Evolutionary conservation across 2,888 invertebrate species (phyloP).

Genomic region (Chalcosyrphus nemorum): DNA sequence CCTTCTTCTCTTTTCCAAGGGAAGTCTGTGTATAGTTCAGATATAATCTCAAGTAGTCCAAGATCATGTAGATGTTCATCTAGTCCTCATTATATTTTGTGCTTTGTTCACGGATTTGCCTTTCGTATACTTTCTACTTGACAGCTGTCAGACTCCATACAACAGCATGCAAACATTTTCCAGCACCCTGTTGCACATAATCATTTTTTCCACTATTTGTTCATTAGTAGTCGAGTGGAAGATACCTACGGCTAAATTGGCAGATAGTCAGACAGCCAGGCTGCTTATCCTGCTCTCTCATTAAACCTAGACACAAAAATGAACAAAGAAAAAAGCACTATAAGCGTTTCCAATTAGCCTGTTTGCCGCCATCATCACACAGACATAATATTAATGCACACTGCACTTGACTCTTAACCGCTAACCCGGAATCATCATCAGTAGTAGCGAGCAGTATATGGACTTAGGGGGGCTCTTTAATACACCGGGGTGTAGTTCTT

Average conservation of each 20-base stretch:
- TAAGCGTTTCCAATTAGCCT: slow-evolving; percentile 31
- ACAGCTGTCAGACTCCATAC: no score
- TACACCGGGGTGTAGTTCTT: no score
- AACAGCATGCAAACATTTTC: no score
- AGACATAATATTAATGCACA: neutral
- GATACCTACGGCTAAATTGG: slow-evolving; percentile 5
- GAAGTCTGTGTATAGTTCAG: no score
- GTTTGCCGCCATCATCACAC: neutral
- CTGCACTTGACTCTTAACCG: slow-evolving; percentile 22
- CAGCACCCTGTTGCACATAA: neutral
- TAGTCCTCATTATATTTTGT: no score
- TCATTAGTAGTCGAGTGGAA: neutral
- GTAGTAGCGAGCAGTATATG: neutral
- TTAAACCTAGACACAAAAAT: neutral
- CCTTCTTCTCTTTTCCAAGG: no score
- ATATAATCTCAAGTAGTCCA: no score
- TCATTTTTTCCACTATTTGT: neutral
- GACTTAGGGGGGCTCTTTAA: slow-evolving; percentile 6
- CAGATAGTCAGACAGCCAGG: slow-evolving; percentile 2
- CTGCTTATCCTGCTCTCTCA: neutral
- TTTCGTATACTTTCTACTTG: no score
- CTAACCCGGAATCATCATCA: slow-evolving; percentile 21
- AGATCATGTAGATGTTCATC: no score
- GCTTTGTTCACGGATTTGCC: no score
- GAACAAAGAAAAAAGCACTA: neutral